A percentile compares a stretch with the other conserved stretches of the same genome.
phyloP scores from a whole-genome alignment of 37 sponge, comb jelly and placozoan species.

The Mnemiopsis leidyi region DNA sequence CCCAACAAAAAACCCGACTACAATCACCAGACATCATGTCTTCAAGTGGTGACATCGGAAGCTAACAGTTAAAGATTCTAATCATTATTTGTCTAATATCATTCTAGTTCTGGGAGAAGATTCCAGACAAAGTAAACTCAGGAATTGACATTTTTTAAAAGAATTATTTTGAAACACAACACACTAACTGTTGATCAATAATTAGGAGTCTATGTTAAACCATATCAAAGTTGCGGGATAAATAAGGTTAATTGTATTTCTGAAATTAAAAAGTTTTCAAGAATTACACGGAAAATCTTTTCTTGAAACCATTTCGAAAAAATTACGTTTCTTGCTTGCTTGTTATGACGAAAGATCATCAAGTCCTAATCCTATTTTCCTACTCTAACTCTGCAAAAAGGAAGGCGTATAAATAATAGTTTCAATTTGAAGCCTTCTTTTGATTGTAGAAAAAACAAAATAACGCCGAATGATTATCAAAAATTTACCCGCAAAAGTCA shows the following conservation, averaged over 20 bases:
- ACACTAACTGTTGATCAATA: not conserved
- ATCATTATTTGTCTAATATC: no score
- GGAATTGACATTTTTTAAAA: not conserved
- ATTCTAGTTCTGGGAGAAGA: no score
- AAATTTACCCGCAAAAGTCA: not conserved
- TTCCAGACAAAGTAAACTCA: no score
- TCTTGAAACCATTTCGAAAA: not conserved
- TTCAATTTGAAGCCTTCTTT: not conserved
- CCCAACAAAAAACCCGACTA: no score
- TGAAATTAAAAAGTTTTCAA: not conserved
- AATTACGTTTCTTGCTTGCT: not conserved
- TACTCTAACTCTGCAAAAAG: not conserved
- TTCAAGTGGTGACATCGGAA: no score
- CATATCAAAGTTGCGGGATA: no score
- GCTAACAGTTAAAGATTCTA: no score
- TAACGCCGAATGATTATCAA: not conserved
- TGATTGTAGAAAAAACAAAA: not conserved
- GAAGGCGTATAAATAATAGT: not conserved
- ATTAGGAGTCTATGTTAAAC: not conserved
- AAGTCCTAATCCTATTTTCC: not conserved
- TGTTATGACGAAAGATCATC: not conserved
- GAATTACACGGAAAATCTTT: not conserved
- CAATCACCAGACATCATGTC: no score
- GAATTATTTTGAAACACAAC: not conserved
- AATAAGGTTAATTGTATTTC: not conserved